Evolutionary conservation across 2,113 vertebrate genomes (phyloP).

Genomic region (Nibea coibor): DNA sequence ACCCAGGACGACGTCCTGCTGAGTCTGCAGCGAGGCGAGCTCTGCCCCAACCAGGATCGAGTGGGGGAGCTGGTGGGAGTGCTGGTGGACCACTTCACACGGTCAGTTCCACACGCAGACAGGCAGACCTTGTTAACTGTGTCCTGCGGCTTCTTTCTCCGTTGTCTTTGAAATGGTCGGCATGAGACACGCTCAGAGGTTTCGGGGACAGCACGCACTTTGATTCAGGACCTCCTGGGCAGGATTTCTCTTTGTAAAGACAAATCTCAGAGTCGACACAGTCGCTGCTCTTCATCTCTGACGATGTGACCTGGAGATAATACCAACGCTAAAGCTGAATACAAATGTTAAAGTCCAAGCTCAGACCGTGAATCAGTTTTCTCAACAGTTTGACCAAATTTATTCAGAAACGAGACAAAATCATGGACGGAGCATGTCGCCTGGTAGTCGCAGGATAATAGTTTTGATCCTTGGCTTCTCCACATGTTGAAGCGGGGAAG

Average conservation of each 20-base stretch:
- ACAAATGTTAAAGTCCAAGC: not conserved
- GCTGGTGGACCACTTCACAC: conserved; percentile 88
- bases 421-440: not conserved
- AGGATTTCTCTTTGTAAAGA: not conserved
- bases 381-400: not conserved
- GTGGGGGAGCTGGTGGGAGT: conserved; percentile 91
- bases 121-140: conserved; percentile 61
- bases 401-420: no score
- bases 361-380: not conserved
- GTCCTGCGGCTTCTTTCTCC: conserved; percentile 1
- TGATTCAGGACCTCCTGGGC: not conserved
- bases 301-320: not conserved
- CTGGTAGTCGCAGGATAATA: not conserved
- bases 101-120: conserved; percentile 78
- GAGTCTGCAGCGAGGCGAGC: conserved; percentile 86
- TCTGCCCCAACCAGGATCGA: conserved; percentile 84
- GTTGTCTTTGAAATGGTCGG: not conserved
- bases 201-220: not conserved
- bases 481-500: no score
- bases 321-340: not conserved
- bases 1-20: conserved; percentile 86
- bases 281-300: not conserved
- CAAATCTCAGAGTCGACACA: not conserved
- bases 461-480: not conserved
- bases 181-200: not conserved